Evolutionary conservation across 2,797 vertebrate species (phyloP).

Genomic region (Nyctibius grandis): DNA sequence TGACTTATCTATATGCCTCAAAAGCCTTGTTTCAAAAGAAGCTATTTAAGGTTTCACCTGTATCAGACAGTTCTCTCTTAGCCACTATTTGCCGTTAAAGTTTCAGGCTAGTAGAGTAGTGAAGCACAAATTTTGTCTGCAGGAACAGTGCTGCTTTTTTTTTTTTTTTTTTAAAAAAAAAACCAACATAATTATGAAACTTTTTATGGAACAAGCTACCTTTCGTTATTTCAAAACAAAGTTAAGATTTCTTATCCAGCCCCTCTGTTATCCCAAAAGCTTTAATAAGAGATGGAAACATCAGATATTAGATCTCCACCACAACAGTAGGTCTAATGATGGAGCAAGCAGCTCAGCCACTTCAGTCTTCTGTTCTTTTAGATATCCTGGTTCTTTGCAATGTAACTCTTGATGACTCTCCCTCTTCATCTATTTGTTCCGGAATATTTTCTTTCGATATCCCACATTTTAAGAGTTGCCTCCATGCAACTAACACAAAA

Average conservation of each 20-base stretch:
- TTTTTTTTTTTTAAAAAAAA: not conserved
- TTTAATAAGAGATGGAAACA: not conserved
- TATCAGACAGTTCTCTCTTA: not conserved
- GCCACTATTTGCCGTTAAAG: not conserved
- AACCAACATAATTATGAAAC: not conserved
- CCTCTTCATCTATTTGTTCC: conserved; percentile 26
- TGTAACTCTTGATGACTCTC: not conserved
- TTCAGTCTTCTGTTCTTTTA: conserved; percentile 32
- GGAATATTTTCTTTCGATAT: conserved; percentile 4
- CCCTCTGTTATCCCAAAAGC: not conserved
- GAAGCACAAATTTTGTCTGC: not conserved
- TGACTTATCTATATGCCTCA: not conserved
- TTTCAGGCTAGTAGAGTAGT: not conserved
- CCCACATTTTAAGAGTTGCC: not conserved
- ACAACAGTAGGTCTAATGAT: not conserved
- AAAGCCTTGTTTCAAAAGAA: not conserved
- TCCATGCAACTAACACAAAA: not conserved
- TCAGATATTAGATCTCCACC: not conserved
- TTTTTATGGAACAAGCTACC: not conserved
- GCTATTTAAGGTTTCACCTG: not conserved
- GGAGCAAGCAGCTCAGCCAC: conserved; percentile 8
- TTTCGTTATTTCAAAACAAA: not conserved
- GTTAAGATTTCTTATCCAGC: not conserved
- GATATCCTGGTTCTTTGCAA: not conserved
- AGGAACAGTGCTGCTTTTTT: not conserved